These are phyloP conservation scores for Piscicola geometra DNA, from an alignment of 2,888 invertebrate species.

Conservation along the genomic window DNA sequence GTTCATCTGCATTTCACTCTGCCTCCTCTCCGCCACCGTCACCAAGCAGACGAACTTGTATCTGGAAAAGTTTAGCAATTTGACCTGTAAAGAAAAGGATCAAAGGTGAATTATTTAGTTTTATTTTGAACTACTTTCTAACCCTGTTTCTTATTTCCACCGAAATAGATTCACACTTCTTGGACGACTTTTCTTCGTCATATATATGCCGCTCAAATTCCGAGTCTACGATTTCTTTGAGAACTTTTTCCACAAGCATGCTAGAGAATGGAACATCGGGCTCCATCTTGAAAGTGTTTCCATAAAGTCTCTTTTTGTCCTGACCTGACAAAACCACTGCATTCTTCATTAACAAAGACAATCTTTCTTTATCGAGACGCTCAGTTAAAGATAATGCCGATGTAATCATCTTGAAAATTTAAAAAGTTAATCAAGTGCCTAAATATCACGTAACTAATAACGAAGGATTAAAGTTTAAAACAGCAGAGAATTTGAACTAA, in stretches of 20 bases:
- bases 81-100: slow-evolving; percentile 37
- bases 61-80: slow-evolving; percentile 40
- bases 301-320: slow-evolving; percentile 25
- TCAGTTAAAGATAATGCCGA: neutral
- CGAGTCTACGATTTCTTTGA: slow-evolving; percentile 1
- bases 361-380: neutral
- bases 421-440: neutral
- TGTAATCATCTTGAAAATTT: neutral
- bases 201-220: slow-evolving; percentile 18
- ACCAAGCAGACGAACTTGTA: slow-evolving; percentile 44
- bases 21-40: slow-evolving; percentile 42
- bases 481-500: neutral
- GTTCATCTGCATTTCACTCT: slow-evolving; percentile 42
- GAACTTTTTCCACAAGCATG: slow-evolving; percentile 23
- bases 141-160: slow-evolving; percentile 25
- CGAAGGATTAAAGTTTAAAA: no score
- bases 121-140: neutral
- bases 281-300: slow-evolving; percentile 27
- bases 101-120: neutral
- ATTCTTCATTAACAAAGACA: slow-evolving; percentile 26
- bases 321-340: slow-evolving; percentile 14
- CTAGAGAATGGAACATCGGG: slow-evolving; percentile 14
- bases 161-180: slow-evolving; percentile 13
- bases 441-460: no score
- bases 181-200: slow-evolving; percentile 10